Conservation (phyloP, 2,113 vertebrate genomes). For the Brachypteracias leptosomus region DNA sequence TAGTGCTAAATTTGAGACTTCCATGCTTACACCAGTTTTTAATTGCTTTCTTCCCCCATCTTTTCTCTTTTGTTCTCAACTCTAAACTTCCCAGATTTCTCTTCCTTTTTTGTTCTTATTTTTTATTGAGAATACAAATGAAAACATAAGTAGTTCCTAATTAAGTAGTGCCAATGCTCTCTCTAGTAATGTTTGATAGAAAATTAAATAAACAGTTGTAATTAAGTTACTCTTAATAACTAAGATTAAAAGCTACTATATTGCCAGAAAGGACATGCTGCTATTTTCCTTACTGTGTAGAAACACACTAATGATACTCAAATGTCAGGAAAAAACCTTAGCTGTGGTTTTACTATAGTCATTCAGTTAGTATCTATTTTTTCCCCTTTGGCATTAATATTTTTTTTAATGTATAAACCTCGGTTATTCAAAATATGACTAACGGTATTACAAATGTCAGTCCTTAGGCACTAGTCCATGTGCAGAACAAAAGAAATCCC, state of each 20-base stretch:
- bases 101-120: not conserved
- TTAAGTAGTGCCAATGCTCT: not conserved
- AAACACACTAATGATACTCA: not conserved
- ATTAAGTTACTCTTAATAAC: conserved; percentile 8
- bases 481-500: not conserved
- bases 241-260: not conserved
- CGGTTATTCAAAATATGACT: not conserved
- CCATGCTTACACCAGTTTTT: not conserved
- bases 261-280: not conserved
- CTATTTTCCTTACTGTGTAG: not conserved
- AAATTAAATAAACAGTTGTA: conserved; percentile 27
- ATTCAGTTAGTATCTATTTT: not conserved
- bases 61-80: not conserved
- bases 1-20: not conserved
- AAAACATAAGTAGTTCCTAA: not conserved
- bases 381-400: not conserved
- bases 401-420: not conserved
- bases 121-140: not conserved
- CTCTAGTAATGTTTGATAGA: not conserved
- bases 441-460: not conserved
- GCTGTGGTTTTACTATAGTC: not conserved
- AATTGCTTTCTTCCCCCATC: not conserved
- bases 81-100: not conserved
- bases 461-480: not conserved
- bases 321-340: not conserved